Percentiles rank a stretch among this genome's conserved stretches.
Evolutionary conservation across 2,113 vertebrate species (phyloP).

Genomic region (Corynorhinus townsendii): DNA sequence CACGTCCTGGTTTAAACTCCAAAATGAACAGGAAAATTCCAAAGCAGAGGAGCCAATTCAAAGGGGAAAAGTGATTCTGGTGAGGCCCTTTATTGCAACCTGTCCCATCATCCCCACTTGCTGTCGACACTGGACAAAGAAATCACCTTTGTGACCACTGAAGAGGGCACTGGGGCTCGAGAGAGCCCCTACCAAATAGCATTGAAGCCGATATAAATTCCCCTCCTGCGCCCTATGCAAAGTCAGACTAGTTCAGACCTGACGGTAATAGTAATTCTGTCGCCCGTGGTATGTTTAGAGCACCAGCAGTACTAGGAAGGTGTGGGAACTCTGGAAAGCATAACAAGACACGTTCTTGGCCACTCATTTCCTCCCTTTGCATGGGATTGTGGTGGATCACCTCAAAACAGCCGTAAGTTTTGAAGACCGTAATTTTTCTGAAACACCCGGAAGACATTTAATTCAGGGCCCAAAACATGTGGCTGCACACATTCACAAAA

Average conservation of each 20-base stretch:
- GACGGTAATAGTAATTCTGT: not conserved
- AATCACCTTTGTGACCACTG: not conserved
- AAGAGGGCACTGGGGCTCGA: not conserved
- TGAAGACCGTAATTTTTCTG: slow-evolving; percentile 28
- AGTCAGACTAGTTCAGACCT: not conserved
- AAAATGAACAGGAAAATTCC: not conserved
- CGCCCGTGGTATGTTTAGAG: slow-evolving; percentile 12
- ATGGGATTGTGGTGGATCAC: not conserved
- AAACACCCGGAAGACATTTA: not conserved
- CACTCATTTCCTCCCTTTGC: not conserved
- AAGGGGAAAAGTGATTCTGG: not conserved
- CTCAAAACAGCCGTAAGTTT: not conserved
- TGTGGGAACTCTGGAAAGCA: slow-evolving; percentile 20
- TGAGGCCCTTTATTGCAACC: not conserved
- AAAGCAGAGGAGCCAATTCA: not conserved
- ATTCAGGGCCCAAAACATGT: slow-evolving; percentile 35
- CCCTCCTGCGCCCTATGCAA: not conserved
- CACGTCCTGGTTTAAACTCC: not conserved
- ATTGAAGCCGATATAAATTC: not conserved
- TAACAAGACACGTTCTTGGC: not conserved
- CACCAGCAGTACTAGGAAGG: slow-evolving; percentile 13
- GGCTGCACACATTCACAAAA: slow-evolving; percentile 30
- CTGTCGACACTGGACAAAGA: not conserved
- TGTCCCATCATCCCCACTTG: no score
- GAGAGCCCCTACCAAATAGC: not conserved